These are phyloP conservation scores for Luffia ferchaultella DNA, from an alignment of 2,888 invertebrate species.

Conservation along the genomic window DNA sequence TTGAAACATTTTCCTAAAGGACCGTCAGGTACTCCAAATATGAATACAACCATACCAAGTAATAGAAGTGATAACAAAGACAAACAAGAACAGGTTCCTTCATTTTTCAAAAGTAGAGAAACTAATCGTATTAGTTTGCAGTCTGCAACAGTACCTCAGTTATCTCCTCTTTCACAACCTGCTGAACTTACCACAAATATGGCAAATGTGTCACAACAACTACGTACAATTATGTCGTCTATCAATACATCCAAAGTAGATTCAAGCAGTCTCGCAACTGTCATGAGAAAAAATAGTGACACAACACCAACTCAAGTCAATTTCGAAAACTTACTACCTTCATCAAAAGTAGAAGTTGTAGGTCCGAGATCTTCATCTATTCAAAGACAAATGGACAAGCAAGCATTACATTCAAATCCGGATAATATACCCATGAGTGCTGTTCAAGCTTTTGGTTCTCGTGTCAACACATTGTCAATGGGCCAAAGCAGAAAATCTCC, in stretches of 20 bases:
- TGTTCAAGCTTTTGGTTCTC: slow-evolving; percentile 42
- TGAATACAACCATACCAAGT: slow-evolving; percentile 21
- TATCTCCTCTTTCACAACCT: slow-evolving; percentile 76
- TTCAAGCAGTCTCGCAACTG: slow-evolving; percentile 42
- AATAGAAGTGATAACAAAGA: slow-evolving; percentile 32
- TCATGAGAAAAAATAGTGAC: slow-evolving; percentile 53
- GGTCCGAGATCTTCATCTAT: slow-evolving; percentile 42
- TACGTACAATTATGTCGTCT: slow-evolving; percentile 72
- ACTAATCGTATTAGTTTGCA: slow-evolving; percentile 41
- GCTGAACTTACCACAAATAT: slow-evolving; percentile 76
- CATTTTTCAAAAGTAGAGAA: slow-evolving; percentile 35
- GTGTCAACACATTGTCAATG: slow-evolving; percentile 47
- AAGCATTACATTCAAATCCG: slow-evolving; percentile 26
- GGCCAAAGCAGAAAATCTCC: slow-evolving; percentile 52
- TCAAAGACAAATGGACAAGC: slow-evolving; percentile 36
- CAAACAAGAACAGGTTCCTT: slow-evolving; percentile 28
- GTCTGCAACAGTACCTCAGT: slow-evolving; percentile 69
- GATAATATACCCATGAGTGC: slow-evolving; percentile 44
- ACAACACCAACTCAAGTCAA: slow-evolving; percentile 55
- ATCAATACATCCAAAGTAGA: slow-evolving; percentile 65
- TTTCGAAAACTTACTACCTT: slow-evolving; percentile 56
- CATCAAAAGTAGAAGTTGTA: slow-evolving; percentile 56
- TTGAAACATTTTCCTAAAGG: neutral
- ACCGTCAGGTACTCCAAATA: neutral
- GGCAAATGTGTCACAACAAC: slow-evolving; percentile 75